These are phyloP conservation scores for Teleiodes luculella DNA, from an alignment of 2,888 invertebrate genomes.

Conservation along the genomic window DNA sequence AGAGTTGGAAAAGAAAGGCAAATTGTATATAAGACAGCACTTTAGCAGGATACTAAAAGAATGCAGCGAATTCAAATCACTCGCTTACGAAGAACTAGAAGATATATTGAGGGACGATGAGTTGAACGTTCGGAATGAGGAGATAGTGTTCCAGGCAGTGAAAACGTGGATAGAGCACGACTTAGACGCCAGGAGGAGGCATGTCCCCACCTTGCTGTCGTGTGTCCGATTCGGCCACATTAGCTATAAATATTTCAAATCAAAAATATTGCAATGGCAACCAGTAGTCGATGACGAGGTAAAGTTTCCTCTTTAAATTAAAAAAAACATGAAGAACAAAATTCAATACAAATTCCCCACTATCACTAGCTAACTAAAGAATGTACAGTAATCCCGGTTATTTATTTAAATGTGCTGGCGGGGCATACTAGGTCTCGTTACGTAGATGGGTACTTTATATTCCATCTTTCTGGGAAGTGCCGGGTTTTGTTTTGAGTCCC, in stretches of 20 bases:
- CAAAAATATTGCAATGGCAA: constrained; percentile 76
- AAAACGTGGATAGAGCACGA: constrained; percentile 84
- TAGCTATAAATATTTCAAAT: constrained; percentile 76
- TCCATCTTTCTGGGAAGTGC: too few relatives aligned
- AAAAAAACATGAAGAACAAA: neutral
- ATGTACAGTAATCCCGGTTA: too few relatives aligned
- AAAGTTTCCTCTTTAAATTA: constrained; percentile 7
- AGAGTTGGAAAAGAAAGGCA: constrained; percentile 81
- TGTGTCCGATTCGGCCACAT: constrained; percentile 84
- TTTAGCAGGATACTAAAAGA: constrained; percentile 80
- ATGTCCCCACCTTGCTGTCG: constrained; percentile 79
- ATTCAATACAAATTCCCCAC: too few relatives aligned
- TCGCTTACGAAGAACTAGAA: constrained; percentile 80
- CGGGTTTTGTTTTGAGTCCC: too few relatives aligned
- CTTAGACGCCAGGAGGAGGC: constrained; percentile 68
- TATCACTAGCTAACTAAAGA: too few relatives aligned
- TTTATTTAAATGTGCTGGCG: too few relatives aligned
- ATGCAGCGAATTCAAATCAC: constrained; percentile 81
- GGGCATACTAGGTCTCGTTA: too few relatives aligned
- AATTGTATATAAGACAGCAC: constrained; percentile 77
- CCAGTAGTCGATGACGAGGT: constrained; percentile 74
- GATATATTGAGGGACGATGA: constrained; percentile 84
- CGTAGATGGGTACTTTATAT: too few relatives aligned
- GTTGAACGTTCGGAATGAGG: constrained; percentile 85
- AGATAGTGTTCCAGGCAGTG: constrained; percentile 85